Evolutionary conservation across 2,797 vertebrate genomes (phyloP), one percentile per base, ranked within the genome.

Genomic region (Chrysocyon brachyurus): DNA sequence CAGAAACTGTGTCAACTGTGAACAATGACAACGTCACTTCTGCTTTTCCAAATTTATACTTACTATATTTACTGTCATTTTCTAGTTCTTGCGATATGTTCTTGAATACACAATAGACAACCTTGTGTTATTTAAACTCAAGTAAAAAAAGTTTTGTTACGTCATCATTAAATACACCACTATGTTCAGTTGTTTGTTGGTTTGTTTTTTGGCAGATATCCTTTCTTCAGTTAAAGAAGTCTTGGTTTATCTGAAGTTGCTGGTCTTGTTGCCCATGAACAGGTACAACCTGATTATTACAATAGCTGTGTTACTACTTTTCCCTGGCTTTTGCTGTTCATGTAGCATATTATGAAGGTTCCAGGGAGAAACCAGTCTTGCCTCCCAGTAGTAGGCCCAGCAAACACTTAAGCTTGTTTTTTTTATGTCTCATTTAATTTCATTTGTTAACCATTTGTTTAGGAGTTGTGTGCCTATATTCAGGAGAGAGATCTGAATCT

Each of bases 211-310:
- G 36, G 36, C 36, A 66, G 15, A 17, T n/a, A 66, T 15, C 15
- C 31, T 66, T n/a, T 66, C 31, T 66, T 66, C 16, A 31, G 64
- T 66, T 66, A n/a, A 66, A n/a, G 6, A 66, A 66, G 31, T 66
- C n/a, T 28, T 31, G 15, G n/a, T 17, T 66, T 31, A 66, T n/a
- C 64, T 5, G 1, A 66, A 31, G 64, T 66, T n/a, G 64, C 31
- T 8, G 31, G n/a, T 31, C 6, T 1, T 17, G 16, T n/a, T n/a
- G n/a, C n/a, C 64, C 3, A 0, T 66, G 64, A 66, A 3, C 17
- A 66, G 31, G 64, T 66, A n/a, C 64, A 17, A 17, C 64, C 64
- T 31, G 15, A 16, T n/a, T 17, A 17, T 66, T 16, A 8, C 15
- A 66, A 1, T 3, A 15, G 64, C 15, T n/a, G 64, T 66, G 28